phyloP scores from a whole-genome alignment of 2,797 vertebrate species.

The Threskiornis aethiopicus region DNA sequence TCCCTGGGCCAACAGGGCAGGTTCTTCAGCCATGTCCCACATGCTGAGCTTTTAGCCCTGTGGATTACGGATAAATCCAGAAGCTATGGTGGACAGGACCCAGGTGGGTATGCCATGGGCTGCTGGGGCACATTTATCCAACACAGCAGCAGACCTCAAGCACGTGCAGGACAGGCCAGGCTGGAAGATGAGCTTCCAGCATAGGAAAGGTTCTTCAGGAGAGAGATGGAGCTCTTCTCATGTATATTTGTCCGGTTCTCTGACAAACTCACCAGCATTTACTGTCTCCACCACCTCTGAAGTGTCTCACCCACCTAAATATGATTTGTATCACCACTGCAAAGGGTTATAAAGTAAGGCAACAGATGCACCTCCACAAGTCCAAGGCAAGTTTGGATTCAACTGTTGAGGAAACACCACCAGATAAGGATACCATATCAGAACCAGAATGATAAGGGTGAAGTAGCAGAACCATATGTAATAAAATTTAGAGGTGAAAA shows the following conservation, averaged over 20 bases:
- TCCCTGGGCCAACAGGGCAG: background rate
- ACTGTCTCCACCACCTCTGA: background rate
- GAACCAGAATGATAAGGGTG: background rate
- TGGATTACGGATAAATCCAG: background rate
- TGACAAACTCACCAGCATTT: background rate
- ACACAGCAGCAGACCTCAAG: background rate
- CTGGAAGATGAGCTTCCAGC: background rate
- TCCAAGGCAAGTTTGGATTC: background rate
- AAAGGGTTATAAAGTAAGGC: background rate
- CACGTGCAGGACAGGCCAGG: background rate
- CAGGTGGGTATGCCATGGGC: too few relatives aligned
- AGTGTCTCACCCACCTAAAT: background rate
- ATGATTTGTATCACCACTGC: background rate
- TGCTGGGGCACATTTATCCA: background rate
- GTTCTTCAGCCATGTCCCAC: fast-evolving
- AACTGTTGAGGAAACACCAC: background rate
- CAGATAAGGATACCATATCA: background rate
- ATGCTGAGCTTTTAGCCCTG: fast-evolving
- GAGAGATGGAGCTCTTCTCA: background rate
- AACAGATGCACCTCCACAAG: background rate
- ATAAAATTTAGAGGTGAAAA: background rate
- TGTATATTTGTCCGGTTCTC: fast-evolving
- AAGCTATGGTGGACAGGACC: background rate
- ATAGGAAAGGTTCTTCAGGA: background rate
- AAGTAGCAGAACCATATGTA: background rate